These are phyloP conservation scores for Typhlomys cinereus DNA, from an alignment of 2,113 vertebrate species.

Conservation along the genomic window DNA sequence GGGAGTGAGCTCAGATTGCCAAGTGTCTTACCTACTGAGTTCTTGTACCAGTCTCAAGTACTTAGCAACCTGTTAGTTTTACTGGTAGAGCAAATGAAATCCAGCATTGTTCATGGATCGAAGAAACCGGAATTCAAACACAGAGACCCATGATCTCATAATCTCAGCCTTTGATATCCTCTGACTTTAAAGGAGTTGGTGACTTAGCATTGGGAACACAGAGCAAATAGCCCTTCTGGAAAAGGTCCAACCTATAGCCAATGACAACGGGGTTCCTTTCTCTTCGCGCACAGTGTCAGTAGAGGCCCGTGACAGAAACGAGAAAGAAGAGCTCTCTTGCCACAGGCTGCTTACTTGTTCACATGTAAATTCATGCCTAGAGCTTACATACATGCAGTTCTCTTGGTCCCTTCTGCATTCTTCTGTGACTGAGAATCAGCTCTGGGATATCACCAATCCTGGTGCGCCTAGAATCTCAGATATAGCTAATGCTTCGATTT, in stretches of 20 bases:
- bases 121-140: background rate
- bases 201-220: background rate
- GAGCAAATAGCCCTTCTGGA: background rate
- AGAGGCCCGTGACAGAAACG: background rate
- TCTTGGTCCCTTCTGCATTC: background rate
- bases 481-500: background rate
- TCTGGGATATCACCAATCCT: background rate
- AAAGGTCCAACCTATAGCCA: background rate
- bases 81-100: background rate
- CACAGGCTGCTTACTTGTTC: background rate
- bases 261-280: background rate
- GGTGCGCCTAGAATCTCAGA: background rate
- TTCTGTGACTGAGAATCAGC: background rate
- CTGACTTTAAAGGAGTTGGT: constrained; percentile 1
- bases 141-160: background rate
- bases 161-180: background rate
- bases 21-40: too few relatives aligned
- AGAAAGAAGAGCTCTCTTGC: background rate
- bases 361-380: background rate
- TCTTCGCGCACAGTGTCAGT: background rate
- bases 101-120: background rate
- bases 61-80: background rate
- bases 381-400: background rate
- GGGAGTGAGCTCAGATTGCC: too few relatives aligned
- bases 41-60: too few relatives aligned